A percentile compares a stretch with the other conserved stretches of the same genome.
These are phyloP conservation scores for Lampris incognitus DNA, from an alignment of 2,113 vertebrate genomes.

Conservation along the genomic window DNA sequence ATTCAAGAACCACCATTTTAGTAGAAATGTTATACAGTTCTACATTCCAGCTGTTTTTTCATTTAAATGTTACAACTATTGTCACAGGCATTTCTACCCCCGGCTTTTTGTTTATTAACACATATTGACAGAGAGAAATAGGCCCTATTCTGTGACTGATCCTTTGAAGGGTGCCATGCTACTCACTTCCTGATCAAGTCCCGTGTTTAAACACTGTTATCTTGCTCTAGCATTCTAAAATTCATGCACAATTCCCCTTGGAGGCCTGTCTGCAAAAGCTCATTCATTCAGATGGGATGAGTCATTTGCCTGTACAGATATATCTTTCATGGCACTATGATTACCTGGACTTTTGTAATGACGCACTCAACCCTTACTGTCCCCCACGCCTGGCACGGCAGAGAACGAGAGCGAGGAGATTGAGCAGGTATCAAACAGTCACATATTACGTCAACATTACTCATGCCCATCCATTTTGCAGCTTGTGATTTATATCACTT, in stretches of 20 bases:
- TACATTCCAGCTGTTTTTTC: not conserved
- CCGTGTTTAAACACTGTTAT: not conserved
- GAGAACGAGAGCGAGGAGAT: conserved; percentile 40
- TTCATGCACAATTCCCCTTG: not conserved
- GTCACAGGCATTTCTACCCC: not conserved
- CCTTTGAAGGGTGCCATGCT: not conserved
- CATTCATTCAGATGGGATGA: conserved; percentile 6
- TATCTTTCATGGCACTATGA: conserved; percentile 32
- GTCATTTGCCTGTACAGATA: conserved; percentile 9
- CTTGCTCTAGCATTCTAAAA: not conserved
- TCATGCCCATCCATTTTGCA: conserved; percentile 27
- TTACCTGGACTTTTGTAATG: conserved; percentile 13
- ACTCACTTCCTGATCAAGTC: conserved; percentile 1
- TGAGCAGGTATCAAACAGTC: conserved; percentile 45
- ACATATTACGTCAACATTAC: conserved; percentile 37
- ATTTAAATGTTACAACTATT: not conserved
- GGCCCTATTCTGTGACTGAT: not conserved
- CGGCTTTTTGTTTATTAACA: not conserved
- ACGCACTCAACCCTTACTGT: not conserved
- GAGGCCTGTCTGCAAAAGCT: not conserved
- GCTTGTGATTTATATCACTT: conserved; percentile 55
- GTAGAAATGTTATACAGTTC: not conserved
- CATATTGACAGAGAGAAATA: conserved; percentile 7
- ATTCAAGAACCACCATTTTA: not conserved
- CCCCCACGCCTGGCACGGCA: not conserved